phyloP scores from a whole-genome alignment of 2,888 invertebrate genomes.

The Eristalis intricaria region DNA sequence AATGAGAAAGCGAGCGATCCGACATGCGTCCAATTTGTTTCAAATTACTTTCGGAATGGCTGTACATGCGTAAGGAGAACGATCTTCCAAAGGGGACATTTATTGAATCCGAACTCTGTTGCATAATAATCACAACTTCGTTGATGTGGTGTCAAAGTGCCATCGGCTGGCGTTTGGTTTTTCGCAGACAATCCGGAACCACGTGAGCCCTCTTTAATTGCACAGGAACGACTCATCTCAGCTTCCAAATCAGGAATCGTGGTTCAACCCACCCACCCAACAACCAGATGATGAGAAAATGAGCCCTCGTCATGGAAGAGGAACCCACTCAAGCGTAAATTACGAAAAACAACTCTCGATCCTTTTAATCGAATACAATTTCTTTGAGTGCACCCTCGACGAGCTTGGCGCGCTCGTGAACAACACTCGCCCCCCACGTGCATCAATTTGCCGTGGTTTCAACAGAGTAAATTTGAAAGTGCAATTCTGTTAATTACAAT shows the following conservation, averaged over 20 bases:
- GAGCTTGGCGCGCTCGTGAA: neutral
- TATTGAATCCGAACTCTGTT: neutral
- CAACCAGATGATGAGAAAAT: neutral
- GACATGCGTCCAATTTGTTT: neutral
- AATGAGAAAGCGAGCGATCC: neutral
- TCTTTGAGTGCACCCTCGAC: conserved; percentile 21
- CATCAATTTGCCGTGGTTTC: conserved; percentile 48
- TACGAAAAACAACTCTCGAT: conserved; percentile 29
- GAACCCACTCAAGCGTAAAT: neutral
- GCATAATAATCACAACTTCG: neutral
- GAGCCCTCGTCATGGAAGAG: neutral
- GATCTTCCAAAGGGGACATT: neutral
- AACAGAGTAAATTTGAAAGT: conserved; percentile 51
- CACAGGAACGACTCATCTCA: too few species aligned
- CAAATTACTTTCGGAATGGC: neutral
- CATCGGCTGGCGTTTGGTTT: too few species aligned
- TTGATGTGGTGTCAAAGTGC: too few species aligned
- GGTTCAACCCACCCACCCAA: neutral
- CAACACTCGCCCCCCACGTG: neutral
- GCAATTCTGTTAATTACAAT: conserved; percentile 69
- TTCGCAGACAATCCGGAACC: too few species aligned
- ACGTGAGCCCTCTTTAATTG: too few species aligned
- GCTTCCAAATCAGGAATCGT: too few species aligned
- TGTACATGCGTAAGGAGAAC: neutral
- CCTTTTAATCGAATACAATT: conserved; percentile 47